A percentile compares a stretch with the other conserved stretches of the same genome.
Conservation (phyloP, 2,113 vertebrate genomes). For the Crypturellus undulatus region DNA sequence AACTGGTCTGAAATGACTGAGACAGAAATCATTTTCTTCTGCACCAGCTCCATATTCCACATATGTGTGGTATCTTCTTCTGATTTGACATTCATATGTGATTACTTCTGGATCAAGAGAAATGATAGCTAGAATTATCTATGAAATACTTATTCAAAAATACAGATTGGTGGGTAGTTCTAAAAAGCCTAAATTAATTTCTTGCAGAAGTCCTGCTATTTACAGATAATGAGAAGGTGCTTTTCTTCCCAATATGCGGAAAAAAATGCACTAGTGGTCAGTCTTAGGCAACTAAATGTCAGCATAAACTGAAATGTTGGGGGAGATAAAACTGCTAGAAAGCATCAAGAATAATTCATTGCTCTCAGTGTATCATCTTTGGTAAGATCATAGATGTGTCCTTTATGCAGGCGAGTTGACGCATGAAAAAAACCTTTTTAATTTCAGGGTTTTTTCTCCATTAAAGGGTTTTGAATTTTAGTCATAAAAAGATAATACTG, state of each 20-base stretch:
- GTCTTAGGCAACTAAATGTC: background rate
- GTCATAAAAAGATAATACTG: conserved; percentile 47
- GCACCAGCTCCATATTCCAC: background rate
- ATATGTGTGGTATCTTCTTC: background rate
- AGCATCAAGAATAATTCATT: conserved; percentile 9
- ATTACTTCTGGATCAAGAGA: conserved; percentile 56
- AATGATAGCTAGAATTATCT: background rate
- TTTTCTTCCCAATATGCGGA: background rate
- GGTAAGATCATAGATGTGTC: background rate
- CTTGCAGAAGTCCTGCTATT: background rate
- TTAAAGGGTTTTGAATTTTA: conserved; percentile 72
- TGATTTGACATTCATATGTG: background rate
- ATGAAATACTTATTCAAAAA: background rate
- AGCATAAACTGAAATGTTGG: background rate
- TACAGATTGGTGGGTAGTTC: background rate
- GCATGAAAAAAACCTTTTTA: conserved; percentile 61
- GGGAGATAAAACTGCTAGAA: background rate
- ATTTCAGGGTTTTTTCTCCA: conserved; percentile 51
- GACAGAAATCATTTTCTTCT: background rate
- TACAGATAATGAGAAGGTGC: too few relatives aligned
- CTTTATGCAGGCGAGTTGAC: conserved; percentile 43
- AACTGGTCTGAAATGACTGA: background rate
- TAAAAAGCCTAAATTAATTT: background rate
- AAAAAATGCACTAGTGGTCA: background rate
- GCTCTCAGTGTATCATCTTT: background rate